Base-by-base conservation (phyloP, 2,797 vertebrate genomes). In the Pelobates cultripes region DNA sequence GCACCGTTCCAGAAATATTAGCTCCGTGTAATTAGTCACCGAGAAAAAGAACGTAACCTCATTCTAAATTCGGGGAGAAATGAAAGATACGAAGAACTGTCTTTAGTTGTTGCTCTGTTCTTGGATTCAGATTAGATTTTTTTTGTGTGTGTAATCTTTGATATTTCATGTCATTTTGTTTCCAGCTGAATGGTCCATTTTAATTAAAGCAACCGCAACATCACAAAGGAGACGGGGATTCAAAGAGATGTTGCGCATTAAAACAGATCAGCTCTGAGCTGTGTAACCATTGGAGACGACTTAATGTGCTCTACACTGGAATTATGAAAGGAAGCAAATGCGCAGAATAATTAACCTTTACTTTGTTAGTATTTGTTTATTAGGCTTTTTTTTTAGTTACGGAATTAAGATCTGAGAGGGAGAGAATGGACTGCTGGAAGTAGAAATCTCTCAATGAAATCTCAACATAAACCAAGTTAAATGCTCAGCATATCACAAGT, bases 251-350 rank as follows among this genome's bases (percentile, higher is more conserved):
- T 57, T 12, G 51, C 51, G 55, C 40, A 53, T 73, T 53, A 13
- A 55, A 55, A 28, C 8, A 14, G 47, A 57, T 55, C 51, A 43
- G 66, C 12, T 9, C 66, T 43, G 66, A 57, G 70, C 70, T 47
- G 12, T 55, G 70, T 73, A 73, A 73, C 70, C 70, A 73, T 47
- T 73, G 70, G 70, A 55, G 70, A 73, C 47, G 42, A 13, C 66
- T 68, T 68, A 68, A 43, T 14, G 28, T 14, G 17, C 17, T 53
- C 47, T 55, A 40, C 47, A 14, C 47, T 41, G 47, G 45, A 41
- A 40, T 73, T 45, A 71, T 40, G 14, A 44, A 53, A 71, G 70
- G 70, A 41, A 73, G 51, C 70, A 57, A 53, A 41, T 47, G 55
- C 41, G n/a, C 17, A 9, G 51, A 9, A 41, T 73, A 57, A 73